Conservation (phyloP, 2,113 vertebrate species). For the Siniperca chuatsi region DNA sequence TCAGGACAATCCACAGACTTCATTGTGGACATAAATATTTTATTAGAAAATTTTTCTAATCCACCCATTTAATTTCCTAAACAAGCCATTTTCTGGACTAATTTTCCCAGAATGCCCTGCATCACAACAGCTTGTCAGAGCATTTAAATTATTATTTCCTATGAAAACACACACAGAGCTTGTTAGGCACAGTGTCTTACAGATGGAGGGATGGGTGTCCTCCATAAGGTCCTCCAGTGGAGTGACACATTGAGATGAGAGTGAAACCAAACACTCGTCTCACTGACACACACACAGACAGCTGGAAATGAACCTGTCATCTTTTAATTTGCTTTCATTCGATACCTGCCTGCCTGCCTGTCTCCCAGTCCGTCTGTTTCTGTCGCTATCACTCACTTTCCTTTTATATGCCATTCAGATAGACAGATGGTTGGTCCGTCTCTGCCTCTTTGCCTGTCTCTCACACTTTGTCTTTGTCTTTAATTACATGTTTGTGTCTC, state of each 20-base stretch:
- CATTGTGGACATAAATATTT: too few relatives aligned
- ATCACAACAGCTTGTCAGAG: neutral
- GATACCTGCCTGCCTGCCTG: neutral
- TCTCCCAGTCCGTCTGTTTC: constrained; percentile 2
- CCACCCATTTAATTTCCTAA: neutral
- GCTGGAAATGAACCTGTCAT: constrained; percentile 55
- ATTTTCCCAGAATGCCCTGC: neutral
- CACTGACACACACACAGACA: constrained; percentile 30
- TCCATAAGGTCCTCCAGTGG: constrained; percentile 23
- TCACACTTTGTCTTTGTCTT: neutral
- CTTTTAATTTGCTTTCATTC: constrained; percentile 43
- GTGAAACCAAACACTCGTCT: constrained; percentile 41
- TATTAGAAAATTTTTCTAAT: neutral
- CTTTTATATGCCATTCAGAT: constrained; percentile 13
- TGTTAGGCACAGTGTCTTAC: neutral
- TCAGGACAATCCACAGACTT: too few relatives aligned
- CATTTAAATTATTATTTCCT: neutral
- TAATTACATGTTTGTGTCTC: constrained; percentile 24
- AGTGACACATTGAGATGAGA: constrained; percentile 38
- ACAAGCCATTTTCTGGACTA: neutral
- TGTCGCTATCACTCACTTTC: constrained; percentile 9
- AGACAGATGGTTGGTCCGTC: neutral
- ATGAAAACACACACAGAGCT: neutral
- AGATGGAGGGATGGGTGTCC: constrained; percentile 8
- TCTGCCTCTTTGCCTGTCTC: neutral